Base-by-base conservation (phyloP, 2,888 invertebrate species). In the Chrysolina americana region DNA sequence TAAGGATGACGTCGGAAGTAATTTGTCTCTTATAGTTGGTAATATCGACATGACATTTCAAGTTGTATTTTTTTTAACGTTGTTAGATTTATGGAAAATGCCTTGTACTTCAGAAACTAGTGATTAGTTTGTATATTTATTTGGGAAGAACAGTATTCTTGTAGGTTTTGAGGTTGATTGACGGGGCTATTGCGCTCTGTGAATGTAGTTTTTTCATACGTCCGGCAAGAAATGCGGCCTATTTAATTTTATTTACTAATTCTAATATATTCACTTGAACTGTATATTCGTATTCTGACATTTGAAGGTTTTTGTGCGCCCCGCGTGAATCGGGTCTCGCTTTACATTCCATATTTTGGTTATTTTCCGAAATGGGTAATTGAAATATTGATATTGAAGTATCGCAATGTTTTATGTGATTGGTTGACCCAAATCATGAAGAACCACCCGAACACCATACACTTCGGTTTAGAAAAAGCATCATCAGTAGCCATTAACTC, bases 291-390 rank as follows among this genome's bases (percentile, higher is more conserved):
- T 62, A 68, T 68, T 68, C 64, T 65, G 47, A 66, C 41, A 47
- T 48, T 47, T 65, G 47, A 47, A 65, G 41, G 28, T 21, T 65
- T 10, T 28, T 28, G 28, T 28, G 28, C 5, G 28, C 28, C 28
- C 2, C 5, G 28, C 2, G 8, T 36, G 36, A 36, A 36, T 36
- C 36, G 36, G 36, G 36, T 4, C 36, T 36, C 3, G 36, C 68
- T 28, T 59, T 71, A 73, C 79, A 79, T 79, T 79, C 77, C 77
- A 75, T 73, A 75, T 75, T 69, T 59, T 44, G 41, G 48, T 59
- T 17, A 47, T 56, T 28, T 56, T 44, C 15, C 17, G 41, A 41
- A 36, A 68, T 65, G 10, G 11, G 36, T 41, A 23, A 19, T 70
- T 21, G 10, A 65, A 41, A 44, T 28, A 5, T 19, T 11, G 17